Conservation (phyloP, 2,888 invertebrate species). For the Eupeodes latifasciatus region DNA sequence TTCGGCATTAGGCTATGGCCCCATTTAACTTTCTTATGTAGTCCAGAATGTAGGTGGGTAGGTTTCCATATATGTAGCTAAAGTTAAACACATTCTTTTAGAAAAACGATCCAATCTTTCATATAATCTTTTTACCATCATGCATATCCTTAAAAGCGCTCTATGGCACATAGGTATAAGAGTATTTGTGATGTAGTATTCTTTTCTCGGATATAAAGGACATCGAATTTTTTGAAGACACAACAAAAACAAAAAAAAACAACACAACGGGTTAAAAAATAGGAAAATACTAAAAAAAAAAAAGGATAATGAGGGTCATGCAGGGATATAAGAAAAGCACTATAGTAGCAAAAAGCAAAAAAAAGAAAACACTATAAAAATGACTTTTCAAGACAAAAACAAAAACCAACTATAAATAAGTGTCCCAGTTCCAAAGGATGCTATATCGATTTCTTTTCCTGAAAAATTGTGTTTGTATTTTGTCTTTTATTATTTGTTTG, state of each 20-base stretch:
- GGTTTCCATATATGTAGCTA: neutral
- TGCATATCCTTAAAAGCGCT: neutral
- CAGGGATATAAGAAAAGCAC: constrained; percentile 9
- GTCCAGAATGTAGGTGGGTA: neutral
- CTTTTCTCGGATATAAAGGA: constrained; percentile 48
- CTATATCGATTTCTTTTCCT: constrained; percentile 63
- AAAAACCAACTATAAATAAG: constrained; percentile 20
- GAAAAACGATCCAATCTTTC: neutral
- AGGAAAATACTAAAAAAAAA: constrained; percentile 6
- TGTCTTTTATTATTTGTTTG: neutral
- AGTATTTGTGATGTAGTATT: neutral
- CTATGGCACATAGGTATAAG: neutral
- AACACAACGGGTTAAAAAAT: constrained; percentile 26
- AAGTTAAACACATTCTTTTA: constrained; percentile 23
- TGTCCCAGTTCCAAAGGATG: constrained; percentile 58
- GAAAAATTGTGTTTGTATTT: constrained; percentile 49
- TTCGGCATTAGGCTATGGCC: neutral
- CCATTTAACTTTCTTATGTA: constrained; percentile 38
- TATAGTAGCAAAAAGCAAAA: neutral
- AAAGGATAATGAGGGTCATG: constrained; percentile 67
- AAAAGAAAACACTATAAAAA: neutral
- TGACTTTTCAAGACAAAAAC: constrained; percentile 26
- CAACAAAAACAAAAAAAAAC: neutral
- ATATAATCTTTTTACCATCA: constrained; percentile 30
- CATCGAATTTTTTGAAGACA: constrained; percentile 43